phyloP scores from a whole-genome alignment of 2,113 vertebrate genomes.

The Alouatta palliata region DNA sequence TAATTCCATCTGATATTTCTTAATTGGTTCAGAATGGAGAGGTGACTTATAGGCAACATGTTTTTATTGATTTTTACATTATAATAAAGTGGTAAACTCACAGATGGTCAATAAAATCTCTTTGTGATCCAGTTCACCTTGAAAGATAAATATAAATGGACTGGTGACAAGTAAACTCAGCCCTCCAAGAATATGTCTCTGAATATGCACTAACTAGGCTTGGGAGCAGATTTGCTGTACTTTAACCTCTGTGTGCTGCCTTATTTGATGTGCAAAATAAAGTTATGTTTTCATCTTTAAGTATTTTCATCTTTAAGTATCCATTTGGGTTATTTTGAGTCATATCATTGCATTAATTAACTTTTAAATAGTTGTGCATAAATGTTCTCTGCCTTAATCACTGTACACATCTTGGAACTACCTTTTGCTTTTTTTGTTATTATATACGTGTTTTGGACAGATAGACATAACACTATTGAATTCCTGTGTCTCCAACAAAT shows the following conservation, averaged over 20 bases:
- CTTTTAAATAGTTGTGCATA: neutral
- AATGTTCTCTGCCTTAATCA: neutral
- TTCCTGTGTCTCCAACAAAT: neutral
- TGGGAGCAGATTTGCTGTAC: fast-evolving
- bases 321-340: neutral
- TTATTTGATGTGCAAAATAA: neutral
- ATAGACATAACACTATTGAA: neutral
- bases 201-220: fast-evolving
- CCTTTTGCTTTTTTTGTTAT: neutral
- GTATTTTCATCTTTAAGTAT: neutral
- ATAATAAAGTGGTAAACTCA: neutral
- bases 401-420: neutral
- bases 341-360: neutral
- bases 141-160: neutral
- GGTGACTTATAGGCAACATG: neutral
- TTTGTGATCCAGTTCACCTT: neutral
- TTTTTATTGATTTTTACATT: neutral
- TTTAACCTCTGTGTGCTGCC: neutral
- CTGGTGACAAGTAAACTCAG: neutral
- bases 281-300: neutral
- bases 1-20: neutral
- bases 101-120: neutral
- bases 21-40: neutral
- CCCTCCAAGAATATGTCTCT: neutral
- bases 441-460: neutral